Percentiles rank a stretch among this genome's conserved stretches.
These are phyloP conservation scores for Spheniscus humboldti DNA, from an alignment of 2,797 vertebrate species.

Conservation along the genomic window DNA sequence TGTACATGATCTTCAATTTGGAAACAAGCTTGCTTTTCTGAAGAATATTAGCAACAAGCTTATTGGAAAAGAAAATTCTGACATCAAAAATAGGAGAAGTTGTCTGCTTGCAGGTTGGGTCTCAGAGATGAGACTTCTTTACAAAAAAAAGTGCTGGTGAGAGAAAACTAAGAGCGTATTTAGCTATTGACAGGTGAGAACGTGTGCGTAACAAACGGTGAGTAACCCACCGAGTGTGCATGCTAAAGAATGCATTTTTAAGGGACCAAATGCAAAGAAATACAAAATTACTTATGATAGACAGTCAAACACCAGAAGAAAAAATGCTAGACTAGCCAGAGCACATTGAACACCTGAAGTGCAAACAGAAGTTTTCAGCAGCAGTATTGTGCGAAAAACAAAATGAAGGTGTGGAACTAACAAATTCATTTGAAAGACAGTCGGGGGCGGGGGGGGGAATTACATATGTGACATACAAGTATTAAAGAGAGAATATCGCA, in stretches of 20 bases:
- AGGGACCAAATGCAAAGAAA: not conserved
- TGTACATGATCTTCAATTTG: not conserved
- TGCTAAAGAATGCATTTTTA: not conserved
- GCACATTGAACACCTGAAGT: not conserved
- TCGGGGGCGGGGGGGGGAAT: no score
- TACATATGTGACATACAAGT: not conserved
- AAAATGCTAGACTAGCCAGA: not conserved
- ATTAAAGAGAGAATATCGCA: not conserved
- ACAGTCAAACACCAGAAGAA: not conserved
- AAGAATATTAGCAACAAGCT: not conserved
- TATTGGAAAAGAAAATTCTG: not conserved
- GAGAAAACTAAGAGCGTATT: not conserved
- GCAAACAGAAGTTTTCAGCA: not conserved
- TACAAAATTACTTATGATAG: not conserved
- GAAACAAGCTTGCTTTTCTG: not conserved
- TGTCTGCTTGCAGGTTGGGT: not conserved
- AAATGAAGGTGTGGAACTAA: not conserved
- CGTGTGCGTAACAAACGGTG: fast-evolving
- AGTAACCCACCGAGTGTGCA: not conserved
- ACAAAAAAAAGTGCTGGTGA: not conserved
- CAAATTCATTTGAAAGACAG: not conserved
- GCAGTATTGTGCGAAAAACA: not conserved
- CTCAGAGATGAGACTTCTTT: not conserved
- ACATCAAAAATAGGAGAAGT: not conserved
- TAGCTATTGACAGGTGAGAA: not conserved